Evolutionary conservation across 2,888 invertebrate genomes (phyloP).

Genomic region (Tribolium freemani): DNA sequence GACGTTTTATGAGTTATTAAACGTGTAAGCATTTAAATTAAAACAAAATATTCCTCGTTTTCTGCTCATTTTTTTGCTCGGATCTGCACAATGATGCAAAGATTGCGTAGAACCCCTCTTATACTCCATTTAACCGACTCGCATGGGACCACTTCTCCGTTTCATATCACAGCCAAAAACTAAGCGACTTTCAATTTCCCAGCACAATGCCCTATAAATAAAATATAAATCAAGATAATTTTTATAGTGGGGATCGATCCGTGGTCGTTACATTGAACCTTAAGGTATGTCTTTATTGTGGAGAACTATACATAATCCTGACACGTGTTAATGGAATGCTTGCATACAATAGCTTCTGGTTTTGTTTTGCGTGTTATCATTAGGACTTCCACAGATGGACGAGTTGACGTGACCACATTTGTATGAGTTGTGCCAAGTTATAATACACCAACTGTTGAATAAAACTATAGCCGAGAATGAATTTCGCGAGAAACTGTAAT

Average conservation of each 20-base stretch:
- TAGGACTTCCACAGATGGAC: not conserved
- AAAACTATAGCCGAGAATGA: not conserved
- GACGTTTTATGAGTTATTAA: slow-evolving; percentile 17
- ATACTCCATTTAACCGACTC: slow-evolving; percentile 19
- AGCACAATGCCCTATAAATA: not conserved
- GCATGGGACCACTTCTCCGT: slow-evolving; percentile 11
- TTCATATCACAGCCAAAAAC: slow-evolving; percentile 14
- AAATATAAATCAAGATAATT: not conserved
- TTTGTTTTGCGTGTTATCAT: slow-evolving; percentile 9
- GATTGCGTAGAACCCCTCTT: slow-evolving; percentile 8
- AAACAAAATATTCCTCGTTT: slow-evolving; percentile 20
- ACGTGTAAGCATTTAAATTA: slow-evolving; percentile 26
- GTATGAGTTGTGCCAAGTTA: not conserved
- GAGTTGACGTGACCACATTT: not conserved
- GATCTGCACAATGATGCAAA: slow-evolving; percentile 18
- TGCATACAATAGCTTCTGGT: slow-evolving; percentile 20
- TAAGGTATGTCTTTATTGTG: not conserved
- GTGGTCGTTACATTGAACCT: not conserved
- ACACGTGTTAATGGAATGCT: not conserved
- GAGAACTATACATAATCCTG: too few species aligned
- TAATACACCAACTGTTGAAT: not conserved
- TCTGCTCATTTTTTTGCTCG: slow-evolving; percentile 25
- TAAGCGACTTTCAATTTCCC: slow-evolving; percentile 1
- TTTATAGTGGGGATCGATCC: not conserved
- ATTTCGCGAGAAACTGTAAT: not conserved